Evolutionary conservation across 2,888 invertebrate species (phyloP).

Genomic region (Gymnosoma rotundatum): DNA sequence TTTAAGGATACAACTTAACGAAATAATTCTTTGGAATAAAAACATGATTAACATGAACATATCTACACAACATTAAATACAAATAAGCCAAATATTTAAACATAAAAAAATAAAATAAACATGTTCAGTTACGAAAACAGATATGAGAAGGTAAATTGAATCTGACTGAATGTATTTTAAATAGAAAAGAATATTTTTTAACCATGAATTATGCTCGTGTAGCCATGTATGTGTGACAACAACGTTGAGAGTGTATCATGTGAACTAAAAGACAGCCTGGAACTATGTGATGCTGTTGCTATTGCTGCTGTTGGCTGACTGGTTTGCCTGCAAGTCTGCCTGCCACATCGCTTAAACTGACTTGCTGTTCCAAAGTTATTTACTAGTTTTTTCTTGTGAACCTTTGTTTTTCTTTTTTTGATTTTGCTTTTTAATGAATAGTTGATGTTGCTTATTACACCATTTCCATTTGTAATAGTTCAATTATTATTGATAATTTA

Average conservation of each 20-base stretch:
- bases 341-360: constrained; percentile 38
- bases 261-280: constrained; percentile 41
- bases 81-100: not conserved
- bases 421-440: constrained; percentile 12
- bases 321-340: constrained; percentile 51
- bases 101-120: not conserved
- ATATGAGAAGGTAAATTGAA: not conserved
- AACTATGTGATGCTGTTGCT: constrained; percentile 57
- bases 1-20: too few relatives aligned
- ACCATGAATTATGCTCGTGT: constrained; percentile 6
- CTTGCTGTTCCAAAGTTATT: constrained; percentile 66
- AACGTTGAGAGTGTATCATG: constrained; percentile 27
- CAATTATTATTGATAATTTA: too few relatives aligned
- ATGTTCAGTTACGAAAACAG: not conserved
- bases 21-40: too few relatives aligned
- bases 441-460: constrained; percentile 46
- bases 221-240: constrained; percentile 7
- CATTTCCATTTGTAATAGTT: not conserved
- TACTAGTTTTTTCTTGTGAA: constrained; percentile 48
- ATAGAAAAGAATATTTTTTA: constrained; percentile 3
- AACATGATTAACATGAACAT: too few relatives aligned
- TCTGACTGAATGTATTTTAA: constrained; percentile 1
- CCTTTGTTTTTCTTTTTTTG: constrained; percentile 6
- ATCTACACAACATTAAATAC: not conserved
- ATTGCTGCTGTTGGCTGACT: constrained; percentile 40